phyloP scores from a whole-genome alignment of 2,797 vertebrate genomes.

The Ara ararauna region DNA sequence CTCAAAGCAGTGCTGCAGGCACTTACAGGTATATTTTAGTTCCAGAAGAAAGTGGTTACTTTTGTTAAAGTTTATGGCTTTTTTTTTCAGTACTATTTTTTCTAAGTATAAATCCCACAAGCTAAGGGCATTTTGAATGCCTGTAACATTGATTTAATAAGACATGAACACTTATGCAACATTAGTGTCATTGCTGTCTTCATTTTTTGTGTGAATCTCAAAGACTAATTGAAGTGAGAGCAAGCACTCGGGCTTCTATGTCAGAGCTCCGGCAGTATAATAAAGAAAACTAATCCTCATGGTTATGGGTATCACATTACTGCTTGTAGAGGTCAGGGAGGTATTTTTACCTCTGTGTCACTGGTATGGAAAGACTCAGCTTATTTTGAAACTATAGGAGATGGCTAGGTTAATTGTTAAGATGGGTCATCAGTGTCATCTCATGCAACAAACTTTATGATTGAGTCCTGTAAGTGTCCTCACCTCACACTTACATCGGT shows the following conservation, averaged over 20 bases:
- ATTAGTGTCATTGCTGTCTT: not conserved
- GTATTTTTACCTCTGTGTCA: slow-evolving; percentile 27
- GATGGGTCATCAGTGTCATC: not conserved
- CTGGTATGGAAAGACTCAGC: not conserved
- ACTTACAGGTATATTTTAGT: not conserved
- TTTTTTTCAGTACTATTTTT: not conserved
- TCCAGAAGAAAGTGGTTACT: not conserved
- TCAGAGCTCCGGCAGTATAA: not conserved
- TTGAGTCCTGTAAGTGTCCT: not conserved
- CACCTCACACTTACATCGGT: rapidly evolving
- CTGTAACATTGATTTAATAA: not conserved
- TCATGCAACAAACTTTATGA: not conserved
- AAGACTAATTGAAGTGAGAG: not conserved
- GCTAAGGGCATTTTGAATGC: not conserved
- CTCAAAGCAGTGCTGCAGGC: not conserved
- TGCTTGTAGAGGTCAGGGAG: not conserved
- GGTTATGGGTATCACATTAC: not conserved
- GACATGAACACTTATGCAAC: not conserved
- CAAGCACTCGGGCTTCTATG: not conserved
- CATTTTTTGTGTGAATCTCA: not conserved
- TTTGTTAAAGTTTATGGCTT: not conserved
- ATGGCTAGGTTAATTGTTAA: not conserved
- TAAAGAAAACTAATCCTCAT: not conserved
- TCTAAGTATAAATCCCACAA: not conserved
- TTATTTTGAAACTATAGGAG: not conserved